Base-by-base conservation (phyloP, 2,797 vertebrate genomes). In the Megalops cyprinoides region DNA sequence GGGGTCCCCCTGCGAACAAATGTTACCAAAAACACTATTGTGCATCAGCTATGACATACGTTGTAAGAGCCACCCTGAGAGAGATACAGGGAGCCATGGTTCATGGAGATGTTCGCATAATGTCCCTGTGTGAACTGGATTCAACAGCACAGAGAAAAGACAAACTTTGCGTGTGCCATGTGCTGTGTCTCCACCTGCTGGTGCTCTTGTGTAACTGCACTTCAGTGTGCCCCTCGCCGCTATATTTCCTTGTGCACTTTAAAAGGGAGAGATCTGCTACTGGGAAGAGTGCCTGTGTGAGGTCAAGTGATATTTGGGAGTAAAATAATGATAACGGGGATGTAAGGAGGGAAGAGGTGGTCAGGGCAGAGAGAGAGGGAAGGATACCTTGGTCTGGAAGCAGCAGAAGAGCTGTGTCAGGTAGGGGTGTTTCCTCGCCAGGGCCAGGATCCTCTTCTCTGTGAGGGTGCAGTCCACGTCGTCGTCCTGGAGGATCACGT, bases 401-500 rank as follows among this genome's bases (percentile, higher is more conserved):
- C 98, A 99, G 96, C 97, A 99, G 88, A 95, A 98, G 62, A 99
- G 97, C 89, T 99, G 97, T 1, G 98, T 99, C 86, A 99, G 94
- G 84, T 98, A 98, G 0, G 97, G 98, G 86, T 99, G 98, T 87
- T 95, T 98, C 79, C 97, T 92, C 25, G 97, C 97, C 84, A 99
- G 90, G 0, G 97, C 97, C 74, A 99, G 91, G 90, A 99, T 97
- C 84, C 98, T 95, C 89, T 99, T 99, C 89, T 99, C 97, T 0
- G 97, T 99, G 95, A 99, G 95, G 0, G 97, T 99, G 91, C 97
- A 99, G 92, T 99, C 98, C 12, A 99, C 98, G 0, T 99, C 98
- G 0, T 99, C 98, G 6, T 99, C 98, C 91, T 99, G 97, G 76
- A 98, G 95, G 87, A 99, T 99, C 84, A 98, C 97, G 7, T 99